Percentiles rank a stretch among this genome's conserved stretches.
These are phyloP conservation scores for Pterocles orientalis DNA, from an alignment of 2,113 vertebrate genomes.

Conservation along the genomic window DNA sequence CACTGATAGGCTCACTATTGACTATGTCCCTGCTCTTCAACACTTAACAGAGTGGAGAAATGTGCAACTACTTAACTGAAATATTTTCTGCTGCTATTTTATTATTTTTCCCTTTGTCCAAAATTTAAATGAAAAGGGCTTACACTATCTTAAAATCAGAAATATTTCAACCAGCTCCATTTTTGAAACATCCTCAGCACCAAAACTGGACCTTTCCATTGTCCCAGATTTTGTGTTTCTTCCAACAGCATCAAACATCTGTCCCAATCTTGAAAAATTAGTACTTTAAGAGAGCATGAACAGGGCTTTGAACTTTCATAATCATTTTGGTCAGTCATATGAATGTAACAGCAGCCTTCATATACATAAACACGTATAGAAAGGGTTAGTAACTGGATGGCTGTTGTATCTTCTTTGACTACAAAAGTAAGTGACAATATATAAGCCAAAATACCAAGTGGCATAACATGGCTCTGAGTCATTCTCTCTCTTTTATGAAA, in stretches of 20 bases:
- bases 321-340: background rate
- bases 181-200: background rate
- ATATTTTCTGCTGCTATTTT: background rate
- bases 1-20: background rate
- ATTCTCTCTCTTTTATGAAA: constrained; percentile 13
- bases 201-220: background rate
- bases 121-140: background rate
- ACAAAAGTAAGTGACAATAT: constrained; percentile 29
- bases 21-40: background rate
- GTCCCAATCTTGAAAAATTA: background rate
- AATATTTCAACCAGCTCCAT: background rate
- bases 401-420: background rate
- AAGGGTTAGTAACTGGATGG: background rate
- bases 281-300: background rate
- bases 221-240: background rate
- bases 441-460: background rate
- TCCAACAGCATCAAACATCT: background rate
- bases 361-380: background rate
- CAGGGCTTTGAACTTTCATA: background rate
- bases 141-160: background rate
- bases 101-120: background rate
- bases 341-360: background rate
- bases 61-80: background rate
- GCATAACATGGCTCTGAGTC: constrained; percentile 45
- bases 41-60: background rate